phyloP scores from a whole-genome alignment of 2,888 invertebrate species.

The Busseola fusca region DNA sequence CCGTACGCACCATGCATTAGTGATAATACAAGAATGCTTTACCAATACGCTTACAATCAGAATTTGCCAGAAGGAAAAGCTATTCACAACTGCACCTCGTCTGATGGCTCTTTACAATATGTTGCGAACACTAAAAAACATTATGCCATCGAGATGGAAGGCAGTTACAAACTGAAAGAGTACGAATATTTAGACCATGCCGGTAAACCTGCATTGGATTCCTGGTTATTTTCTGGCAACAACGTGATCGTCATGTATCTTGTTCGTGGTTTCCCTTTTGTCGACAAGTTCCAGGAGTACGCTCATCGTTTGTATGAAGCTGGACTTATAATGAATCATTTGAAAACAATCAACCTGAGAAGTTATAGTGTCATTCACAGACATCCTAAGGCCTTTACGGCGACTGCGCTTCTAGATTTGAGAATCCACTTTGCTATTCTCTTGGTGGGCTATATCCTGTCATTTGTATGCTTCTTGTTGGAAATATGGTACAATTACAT shows the following conservation, averaged over 20 bases:
- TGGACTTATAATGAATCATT: conserved; percentile 69
- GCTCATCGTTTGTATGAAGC: conserved; percentile 69
- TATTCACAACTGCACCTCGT: conserved; percentile 63
- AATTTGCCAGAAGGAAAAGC: conserved; percentile 64
- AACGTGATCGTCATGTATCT: conserved; percentile 68
- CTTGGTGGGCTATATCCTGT: conserved; percentile 65
- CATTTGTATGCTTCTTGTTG: conserved; percentile 67
- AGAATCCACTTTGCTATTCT: conserved; percentile 70
- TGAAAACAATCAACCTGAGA: conserved; percentile 60
- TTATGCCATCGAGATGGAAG: conserved; percentile 70
- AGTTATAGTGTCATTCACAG: conserved; percentile 55
- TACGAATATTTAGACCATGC: conserved; percentile 65
- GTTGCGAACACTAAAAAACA: conserved; percentile 65
- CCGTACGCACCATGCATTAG: conserved; percentile 73
- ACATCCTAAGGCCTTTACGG: conserved; percentile 48
- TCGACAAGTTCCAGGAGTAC: conserved; percentile 65
- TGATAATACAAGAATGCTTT: conserved; percentile 65
- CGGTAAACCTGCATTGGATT: conserved; percentile 68
- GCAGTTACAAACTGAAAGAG: conserved; percentile 67
- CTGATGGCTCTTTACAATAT: conserved; percentile 65
- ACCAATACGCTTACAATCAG: conserved; percentile 68
- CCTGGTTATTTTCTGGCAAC: conserved; percentile 64
- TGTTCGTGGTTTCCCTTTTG: conserved; percentile 71
- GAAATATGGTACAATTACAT: conserved; percentile 64
- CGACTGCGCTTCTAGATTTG: conserved; percentile 61